Conservation (phyloP, 2,113 vertebrate genomes). For the Mystacornis crossleyi region DNA sequence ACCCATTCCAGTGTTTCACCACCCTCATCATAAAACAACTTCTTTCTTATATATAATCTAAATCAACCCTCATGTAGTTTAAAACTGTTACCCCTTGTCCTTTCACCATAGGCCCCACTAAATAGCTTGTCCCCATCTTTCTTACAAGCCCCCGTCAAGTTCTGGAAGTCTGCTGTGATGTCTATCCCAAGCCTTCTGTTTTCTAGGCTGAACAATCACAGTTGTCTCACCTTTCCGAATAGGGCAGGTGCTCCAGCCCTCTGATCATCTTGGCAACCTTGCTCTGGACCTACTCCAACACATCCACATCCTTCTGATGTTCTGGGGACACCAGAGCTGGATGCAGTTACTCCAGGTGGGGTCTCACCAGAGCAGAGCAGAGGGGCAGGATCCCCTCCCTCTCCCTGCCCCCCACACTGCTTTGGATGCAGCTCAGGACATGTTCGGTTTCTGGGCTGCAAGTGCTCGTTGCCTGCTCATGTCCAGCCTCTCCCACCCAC, state of each 20-base stretch:
- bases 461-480: not conserved
- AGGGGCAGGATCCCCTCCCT: not conserved
- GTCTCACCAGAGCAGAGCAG: not conserved
- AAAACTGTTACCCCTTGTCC: not conserved
- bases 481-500: not conserved
- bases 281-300: not conserved
- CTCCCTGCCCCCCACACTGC: not conserved
- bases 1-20: not conserved
- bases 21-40: not conserved
- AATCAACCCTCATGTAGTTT: not conserved
- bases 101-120: not conserved
- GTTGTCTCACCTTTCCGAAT: not conserved
- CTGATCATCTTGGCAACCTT: not conserved
- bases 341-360: not conserved
- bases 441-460: accelerated
- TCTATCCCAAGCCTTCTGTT: not conserved
- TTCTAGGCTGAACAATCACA: not conserved
- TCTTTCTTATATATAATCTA: not conserved
- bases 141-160: not conserved
- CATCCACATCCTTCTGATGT: not conserved
- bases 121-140: not conserved
- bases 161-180: not conserved
- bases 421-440: not conserved
- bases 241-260: not conserved
- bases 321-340: not conserved